Conservation (phyloP, 2,113 vertebrate species). For the Bujurquina vittata region DNA sequence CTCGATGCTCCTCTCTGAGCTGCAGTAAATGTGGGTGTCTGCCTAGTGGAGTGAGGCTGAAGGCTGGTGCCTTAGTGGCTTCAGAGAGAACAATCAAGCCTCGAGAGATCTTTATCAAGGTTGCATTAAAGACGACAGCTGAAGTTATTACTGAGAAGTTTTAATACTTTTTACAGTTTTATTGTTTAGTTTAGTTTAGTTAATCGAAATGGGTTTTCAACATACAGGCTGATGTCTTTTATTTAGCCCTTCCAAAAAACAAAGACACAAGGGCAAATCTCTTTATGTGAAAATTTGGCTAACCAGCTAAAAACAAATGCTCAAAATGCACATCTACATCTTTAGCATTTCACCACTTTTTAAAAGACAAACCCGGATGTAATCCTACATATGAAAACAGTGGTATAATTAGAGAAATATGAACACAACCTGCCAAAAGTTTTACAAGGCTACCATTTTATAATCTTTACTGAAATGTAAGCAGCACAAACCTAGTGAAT, state of each 20-base stretch:
- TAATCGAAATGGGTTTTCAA: not conserved
- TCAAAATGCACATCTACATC: not conserved
- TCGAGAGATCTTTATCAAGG: constrained; percentile 27
- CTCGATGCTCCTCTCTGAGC: constrained; percentile 39
- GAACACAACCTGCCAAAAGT: not conserved
- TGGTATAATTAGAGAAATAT: not conserved
- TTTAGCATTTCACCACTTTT: not conserved
- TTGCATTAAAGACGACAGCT: not conserved
- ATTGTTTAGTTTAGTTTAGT: not conserved
- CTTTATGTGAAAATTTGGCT: not conserved
- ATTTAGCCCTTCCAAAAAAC: not conserved
- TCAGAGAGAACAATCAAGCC: constrained; percentile 16
- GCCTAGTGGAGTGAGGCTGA: constrained; percentile 28
- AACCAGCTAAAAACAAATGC: not conserved
- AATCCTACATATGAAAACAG: not conserved
- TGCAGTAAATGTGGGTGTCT: constrained; percentile 28
- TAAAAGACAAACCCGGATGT: not conserved
- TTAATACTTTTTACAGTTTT: not conserved
- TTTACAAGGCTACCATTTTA: not conserved
- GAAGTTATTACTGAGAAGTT: not conserved
- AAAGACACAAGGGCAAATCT: not conserved
- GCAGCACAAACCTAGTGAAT: not conserved
- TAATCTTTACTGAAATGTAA: not conserved
- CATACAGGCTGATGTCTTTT: not conserved
- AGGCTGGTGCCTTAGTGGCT: not conserved